Percentiles rank a stretch among this genome's conserved stretches.
Conservation (phyloP, 2,797 vertebrate species). For the Decapterus maruadsi region DNA sequence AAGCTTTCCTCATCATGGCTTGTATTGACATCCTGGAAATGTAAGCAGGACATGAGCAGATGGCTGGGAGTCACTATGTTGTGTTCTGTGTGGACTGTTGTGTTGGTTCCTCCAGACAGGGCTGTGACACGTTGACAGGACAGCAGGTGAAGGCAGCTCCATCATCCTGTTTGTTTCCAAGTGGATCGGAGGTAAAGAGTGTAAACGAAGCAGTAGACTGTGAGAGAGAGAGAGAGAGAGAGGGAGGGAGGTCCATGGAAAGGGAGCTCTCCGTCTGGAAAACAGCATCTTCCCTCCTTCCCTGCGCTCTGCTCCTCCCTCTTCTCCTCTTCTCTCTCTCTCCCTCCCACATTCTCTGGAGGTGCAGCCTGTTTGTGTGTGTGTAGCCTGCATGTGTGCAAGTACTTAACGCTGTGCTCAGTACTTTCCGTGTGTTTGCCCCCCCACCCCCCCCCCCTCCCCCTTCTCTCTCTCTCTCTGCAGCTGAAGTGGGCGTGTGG, state of each 20-base stretch:
- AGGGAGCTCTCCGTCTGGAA: conserved; percentile 65
- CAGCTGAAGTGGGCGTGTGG: conserved; percentile 81
- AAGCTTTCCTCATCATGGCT: neutral
- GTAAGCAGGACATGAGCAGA: neutral
- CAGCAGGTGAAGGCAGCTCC: neutral
- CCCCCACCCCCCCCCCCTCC: conserved; percentile 31
- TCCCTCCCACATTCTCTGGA: conserved; percentile 66
- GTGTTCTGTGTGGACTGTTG: neutral
- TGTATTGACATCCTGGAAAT: neutral
- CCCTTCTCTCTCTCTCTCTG: conserved; percentile 49
- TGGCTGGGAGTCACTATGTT: conserved; percentile 5
- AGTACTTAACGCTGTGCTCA: conserved; percentile 56
- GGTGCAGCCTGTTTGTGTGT: conserved; percentile 53
- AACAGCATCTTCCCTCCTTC: conserved; percentile 76
- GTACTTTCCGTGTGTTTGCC: conserved; percentile 48
- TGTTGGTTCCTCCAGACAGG: too few species aligned
- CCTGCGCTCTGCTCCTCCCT: conserved; percentile 76
- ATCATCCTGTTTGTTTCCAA: neutral
- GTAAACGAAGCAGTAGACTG: conserved; percentile 1
- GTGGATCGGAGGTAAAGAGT: conserved; percentile 18
- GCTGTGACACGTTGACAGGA: too few species aligned
- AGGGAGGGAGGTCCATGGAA: conserved; percentile 46
- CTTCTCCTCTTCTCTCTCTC: conserved; percentile 72
- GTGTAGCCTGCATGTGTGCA: neutral
- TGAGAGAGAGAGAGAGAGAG: conserved; percentile 12